A percentile compares a stretch with the other conserved stretches of the same genome.
Evolutionary conservation across 1,140 invertebrate genomes (phyloP).

Genomic region (Goniozus legneri): DNA sequence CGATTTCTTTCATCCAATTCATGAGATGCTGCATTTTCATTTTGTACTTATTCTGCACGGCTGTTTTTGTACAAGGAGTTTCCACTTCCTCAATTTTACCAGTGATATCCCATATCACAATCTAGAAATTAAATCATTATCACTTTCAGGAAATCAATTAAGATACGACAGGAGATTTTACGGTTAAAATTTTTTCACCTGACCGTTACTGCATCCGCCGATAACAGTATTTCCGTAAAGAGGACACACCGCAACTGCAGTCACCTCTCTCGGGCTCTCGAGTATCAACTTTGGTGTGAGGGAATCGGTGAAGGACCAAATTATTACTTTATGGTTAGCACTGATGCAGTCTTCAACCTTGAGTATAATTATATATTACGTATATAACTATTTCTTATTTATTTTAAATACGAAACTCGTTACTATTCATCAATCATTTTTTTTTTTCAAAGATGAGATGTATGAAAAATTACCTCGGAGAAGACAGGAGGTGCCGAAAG

Average conservation of each 20-base stretch:
- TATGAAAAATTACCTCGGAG: slow-evolving; percentile 19
- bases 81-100: slow-evolving; percentile 65
- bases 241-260: slow-evolving; percentile 63
- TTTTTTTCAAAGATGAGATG: too few relatives aligned
- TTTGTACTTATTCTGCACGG: slow-evolving; percentile 61
- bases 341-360: too few relatives aligned
- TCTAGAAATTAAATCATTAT: slow-evolving; percentile 33
- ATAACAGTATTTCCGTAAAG: slow-evolving; percentile 65
- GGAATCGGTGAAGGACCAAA: slow-evolving; percentile 71
- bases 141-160: not conserved
- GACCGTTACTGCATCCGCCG: slow-evolving; percentile 70
- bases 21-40: slow-evolving; percentile 62
- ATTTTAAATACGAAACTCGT: too few relatives aligned
- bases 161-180: too few relatives aligned
- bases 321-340: slow-evolving; percentile 62
- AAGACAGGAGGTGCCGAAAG: slow-evolving; percentile 25
- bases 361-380: too few relatives aligned
- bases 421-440: too few relatives aligned
- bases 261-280: slow-evolving; percentile 64
- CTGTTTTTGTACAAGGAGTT: slow-evolving; percentile 59
- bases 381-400: too few relatives aligned
- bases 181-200: slow-evolving; percentile 24
- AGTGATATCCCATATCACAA: slow-evolving; percentile 70
- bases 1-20: slow-evolving; percentile 64
- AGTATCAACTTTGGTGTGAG: slow-evolving; percentile 68